A percentile compares a stretch with the other conserved stretches of the same genome.
Evolutionary conservation across 1,140 invertebrate genomes (phyloP).

Genomic region (Drosophila hydei): DNA sequence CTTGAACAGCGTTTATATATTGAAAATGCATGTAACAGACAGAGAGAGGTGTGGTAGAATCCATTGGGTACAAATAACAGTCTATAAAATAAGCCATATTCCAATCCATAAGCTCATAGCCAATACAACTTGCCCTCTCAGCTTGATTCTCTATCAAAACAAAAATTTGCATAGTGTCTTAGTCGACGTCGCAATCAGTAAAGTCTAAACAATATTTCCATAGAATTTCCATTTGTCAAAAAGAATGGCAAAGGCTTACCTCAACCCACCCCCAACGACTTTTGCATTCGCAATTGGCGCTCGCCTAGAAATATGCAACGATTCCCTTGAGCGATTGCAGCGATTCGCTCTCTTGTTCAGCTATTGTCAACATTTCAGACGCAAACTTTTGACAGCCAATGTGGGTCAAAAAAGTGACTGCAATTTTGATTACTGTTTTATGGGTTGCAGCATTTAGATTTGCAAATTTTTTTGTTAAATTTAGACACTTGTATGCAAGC

Average conservation of each 20-base stretch:
- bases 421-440: conserved; percentile 3
- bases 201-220: background rate
- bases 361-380: background rate
- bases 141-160: background rate
- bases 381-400: conserved; percentile 45
- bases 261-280: background rate
- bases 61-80: no score
- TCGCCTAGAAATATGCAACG: conserved; percentile 23
- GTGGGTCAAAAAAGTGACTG: conserved; percentile 39
- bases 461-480: conserved; percentile 3
- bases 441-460: conserved; percentile 29
- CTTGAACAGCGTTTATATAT: no score
- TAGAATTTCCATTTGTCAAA: background rate
- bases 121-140: background rate
- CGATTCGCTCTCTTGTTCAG: conserved; percentile 10
- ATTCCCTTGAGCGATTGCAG: conserved; percentile 14
- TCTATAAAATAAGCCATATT: no score
- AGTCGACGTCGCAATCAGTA: background rate
- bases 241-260: conserved; percentile 1
- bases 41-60: no score
- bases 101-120: no score
- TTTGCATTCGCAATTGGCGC: conserved; percentile 4
- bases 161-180: background rate
- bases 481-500: conserved; percentile 2
- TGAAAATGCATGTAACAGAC: no score